phyloP scores from a whole-genome alignment of 2,113 vertebrate species.

The Manacus vitellinus region DNA sequence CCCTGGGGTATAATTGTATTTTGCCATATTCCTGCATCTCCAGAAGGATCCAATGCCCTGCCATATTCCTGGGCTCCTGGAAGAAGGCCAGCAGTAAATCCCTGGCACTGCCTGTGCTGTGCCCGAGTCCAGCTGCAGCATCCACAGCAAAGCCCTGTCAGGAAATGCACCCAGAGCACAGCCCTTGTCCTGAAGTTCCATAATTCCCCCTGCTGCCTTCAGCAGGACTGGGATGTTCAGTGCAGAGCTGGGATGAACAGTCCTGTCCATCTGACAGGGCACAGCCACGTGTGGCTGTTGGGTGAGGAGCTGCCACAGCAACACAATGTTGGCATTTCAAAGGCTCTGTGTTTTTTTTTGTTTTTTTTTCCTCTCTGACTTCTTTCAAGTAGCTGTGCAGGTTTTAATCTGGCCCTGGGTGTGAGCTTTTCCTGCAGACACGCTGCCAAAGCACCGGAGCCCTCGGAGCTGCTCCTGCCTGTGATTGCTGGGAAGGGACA shows the following conservation, averaged over 20 bases:
- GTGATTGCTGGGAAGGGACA: conserved; percentile 32
- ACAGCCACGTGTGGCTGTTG: not conserved
- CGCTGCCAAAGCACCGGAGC: not conserved
- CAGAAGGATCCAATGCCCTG: rapidly evolving
- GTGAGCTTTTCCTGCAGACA: not conserved
- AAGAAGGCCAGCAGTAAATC: not conserved
- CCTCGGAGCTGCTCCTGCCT: not conserved
- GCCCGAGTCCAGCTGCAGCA: not conserved
- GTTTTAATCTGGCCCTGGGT: not conserved
- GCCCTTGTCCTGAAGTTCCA: rapidly evolving
- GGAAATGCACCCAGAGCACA: not conserved
- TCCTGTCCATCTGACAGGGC: rapidly evolving
- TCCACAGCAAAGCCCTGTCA: rapidly evolving
- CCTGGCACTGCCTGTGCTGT: not conserved
- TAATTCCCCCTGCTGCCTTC: not conserved
- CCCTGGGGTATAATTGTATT: not conserved
- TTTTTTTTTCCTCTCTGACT: not conserved
- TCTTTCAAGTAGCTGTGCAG: not conserved
- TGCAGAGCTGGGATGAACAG: not conserved
- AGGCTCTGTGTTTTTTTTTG: not conserved
- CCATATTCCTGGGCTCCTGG: rapidly evolving
- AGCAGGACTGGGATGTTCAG: not conserved
- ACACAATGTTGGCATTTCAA: not conserved
- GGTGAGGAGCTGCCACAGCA: not conserved
- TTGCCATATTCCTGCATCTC: rapidly evolving